Evolutionary conservation across 2,797 vertebrate genomes (phyloP), one percentile per base, ranked within the genome.

Genomic region (Pipistrellus pipistrellus): DNA sequence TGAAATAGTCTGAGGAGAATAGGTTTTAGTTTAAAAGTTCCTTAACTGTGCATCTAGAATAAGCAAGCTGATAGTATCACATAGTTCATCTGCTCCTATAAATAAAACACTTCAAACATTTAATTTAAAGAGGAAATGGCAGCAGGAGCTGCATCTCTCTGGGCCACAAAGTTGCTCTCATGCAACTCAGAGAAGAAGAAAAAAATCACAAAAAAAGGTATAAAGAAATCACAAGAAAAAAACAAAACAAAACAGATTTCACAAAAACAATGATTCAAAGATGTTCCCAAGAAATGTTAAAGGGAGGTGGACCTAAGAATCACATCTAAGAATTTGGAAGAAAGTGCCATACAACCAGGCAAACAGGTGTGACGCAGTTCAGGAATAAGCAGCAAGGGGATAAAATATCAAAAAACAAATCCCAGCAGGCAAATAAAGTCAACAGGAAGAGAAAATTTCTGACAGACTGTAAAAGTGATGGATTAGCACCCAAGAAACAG

Each of bases 31-130:
- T 32, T 5, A 62, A 73, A 73, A 71, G 0, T 18, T 53, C 93
- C 17, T 72, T 86, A 84, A 48, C 82, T 23, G 69, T 85, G 23
- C 27, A 68, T 91, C 30, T 80, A 15, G 10, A 66, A 72, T 35
- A 94, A 85, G 1, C 8, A 89, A 76, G 12, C 71, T 84, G 38
- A 76, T 17, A 46, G 18, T 41, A 85, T 41, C 7, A 69, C 17
- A 38, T 57, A 62, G 32, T 89, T 80, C 38, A n/a, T 78, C 38
- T 85, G 10, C 25, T 55, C 3, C 15, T 71, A 86, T 69, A 66
- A 53, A 53, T 84, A 92, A 96, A 85, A 32, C 2, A 46, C 35
- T 51, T 72, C 20, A 30, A 90, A 91, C 83, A 25, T 12, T 72
- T 90, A 90, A 78, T 17, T 75, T 51, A 51, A 20, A 75, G 8